Base-by-base conservation (phyloP, 2,113 vertebrate genomes). In the Myiozetetes cayanensis region DNA sequence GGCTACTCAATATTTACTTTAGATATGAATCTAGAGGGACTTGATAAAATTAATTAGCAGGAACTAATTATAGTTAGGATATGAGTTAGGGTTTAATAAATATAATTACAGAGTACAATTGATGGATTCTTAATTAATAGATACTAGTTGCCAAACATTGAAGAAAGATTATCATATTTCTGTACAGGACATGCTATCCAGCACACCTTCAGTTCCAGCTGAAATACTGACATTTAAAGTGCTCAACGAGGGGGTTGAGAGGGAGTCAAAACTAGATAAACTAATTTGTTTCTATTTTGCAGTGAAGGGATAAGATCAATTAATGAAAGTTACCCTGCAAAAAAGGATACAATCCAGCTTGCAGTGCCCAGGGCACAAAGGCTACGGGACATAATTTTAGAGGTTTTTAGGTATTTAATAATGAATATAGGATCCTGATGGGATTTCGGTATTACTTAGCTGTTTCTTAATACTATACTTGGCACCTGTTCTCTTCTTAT, bases 1-100 rank as follows among this genome's bases (percentile, higher is more conserved):
- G 98, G 98, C 98, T 98, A 98, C 98, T 98, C 98, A 98, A 98
- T 98, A 98, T 98, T 98, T 98, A 98, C 97, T 98, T 97, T 97
- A 98, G 97, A 98, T 98, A 98, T 96, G 87, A 98, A 98, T 98
- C 98, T 97, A 94, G 95, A 95, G 97, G 97, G 97, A 98, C 97
- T 98, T 98, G 97, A 98, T 98, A 98, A 98, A 98, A 98, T 98
- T 98, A 98, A 98, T 98, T 98, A 98, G 96, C 95, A 97, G 94
- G 96, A 98, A 98, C 98, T 98, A 98, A 98, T 98, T 98, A 98
- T 97, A 98, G 97, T 98, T 98, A 98, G 97, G 97, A 98, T 98
- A 98, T 97, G 97, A 98, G 97, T 98, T 98, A 98, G 93, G 86
- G 95, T 98, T 98, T 98, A 98, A 98, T 98, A 98, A 98, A 98